These are phyloP conservation scores for Spisula solida DNA, from an alignment of 2,888 invertebrate genomes.

Conservation along the genomic window DNA sequence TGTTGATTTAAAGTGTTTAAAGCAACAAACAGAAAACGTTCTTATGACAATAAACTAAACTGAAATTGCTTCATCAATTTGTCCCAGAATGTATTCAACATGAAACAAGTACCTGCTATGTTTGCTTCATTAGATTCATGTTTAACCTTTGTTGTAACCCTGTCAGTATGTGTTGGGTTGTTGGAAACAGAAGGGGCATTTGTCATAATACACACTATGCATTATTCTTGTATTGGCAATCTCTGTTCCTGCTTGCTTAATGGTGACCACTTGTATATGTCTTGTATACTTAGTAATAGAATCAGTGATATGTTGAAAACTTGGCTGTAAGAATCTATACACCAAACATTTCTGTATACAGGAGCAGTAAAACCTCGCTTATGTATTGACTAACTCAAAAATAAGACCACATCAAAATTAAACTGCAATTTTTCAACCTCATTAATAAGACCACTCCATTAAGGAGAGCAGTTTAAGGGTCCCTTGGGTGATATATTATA, in stretches of 20 bases:
- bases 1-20: too few relatives aligned
- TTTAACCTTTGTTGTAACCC: constrained; percentile 1
- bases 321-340: not conserved
- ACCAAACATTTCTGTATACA: not conserved
- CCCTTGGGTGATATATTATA: too few relatives aligned
- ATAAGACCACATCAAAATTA: too few relatives aligned
- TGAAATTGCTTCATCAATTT: too few relatives aligned
- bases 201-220: not conserved
- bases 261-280: not conserved
- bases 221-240: not conserved
- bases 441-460: too few relatives aligned
- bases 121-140: not conserved
- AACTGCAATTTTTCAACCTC: too few relatives aligned
- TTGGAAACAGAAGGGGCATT: too few relatives aligned
- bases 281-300: not conserved
- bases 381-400: too few relatives aligned
- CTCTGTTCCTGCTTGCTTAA: not conserved
- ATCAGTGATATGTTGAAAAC: not conserved
- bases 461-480: too few relatives aligned
- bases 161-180: not conserved
- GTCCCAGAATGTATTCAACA: not conserved
- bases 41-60: too few relatives aligned
- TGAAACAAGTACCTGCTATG: not conserved
- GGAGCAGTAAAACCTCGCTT: too few relatives aligned
- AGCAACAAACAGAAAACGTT: too few relatives aligned